Conservation (phyloP, 2,888 invertebrate species). For the Pandemis cinnamomeana region DNA sequence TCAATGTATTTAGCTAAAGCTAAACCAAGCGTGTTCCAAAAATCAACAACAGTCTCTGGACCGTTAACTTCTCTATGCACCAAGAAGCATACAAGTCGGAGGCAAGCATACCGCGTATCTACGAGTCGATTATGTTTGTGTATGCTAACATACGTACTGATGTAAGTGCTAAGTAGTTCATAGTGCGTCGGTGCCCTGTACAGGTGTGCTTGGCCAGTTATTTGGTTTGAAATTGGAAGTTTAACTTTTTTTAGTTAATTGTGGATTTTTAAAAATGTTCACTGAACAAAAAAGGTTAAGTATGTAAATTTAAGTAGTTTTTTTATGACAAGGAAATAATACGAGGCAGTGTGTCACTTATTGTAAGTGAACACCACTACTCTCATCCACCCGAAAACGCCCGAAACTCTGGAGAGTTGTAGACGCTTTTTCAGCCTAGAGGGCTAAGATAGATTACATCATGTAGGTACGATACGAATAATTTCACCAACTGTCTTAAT, state of each 20-base stretch:
- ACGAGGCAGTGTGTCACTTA: too few species aligned
- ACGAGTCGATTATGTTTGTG: conserved; percentile 58
- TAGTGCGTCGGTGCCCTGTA: conserved; percentile 55
- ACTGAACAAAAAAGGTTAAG: not conserved
- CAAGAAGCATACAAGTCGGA: conserved; percentile 6
- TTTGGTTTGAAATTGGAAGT: conserved; percentile 25
- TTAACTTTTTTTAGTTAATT: conserved; percentile 30
- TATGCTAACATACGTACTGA: conserved; percentile 68
- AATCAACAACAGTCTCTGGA: conserved; percentile 23
- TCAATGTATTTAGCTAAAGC: conserved; percentile 4
- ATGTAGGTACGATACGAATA: too few species aligned
- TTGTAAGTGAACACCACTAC: too few species aligned
- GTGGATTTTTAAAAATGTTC: conserved; percentile 15
- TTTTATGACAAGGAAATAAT: too few species aligned
- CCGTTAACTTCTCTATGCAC: conserved; percentile 17
- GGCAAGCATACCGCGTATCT: conserved; percentile 38
- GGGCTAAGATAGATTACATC: too few species aligned
- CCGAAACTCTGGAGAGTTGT: too few species aligned
- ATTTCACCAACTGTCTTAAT: too few species aligned
- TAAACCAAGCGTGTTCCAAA: not conserved
- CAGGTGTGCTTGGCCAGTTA: conserved; percentile 58
- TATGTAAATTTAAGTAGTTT: too few species aligned
- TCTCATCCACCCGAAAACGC: too few species aligned
- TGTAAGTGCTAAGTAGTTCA: conserved; percentile 70
- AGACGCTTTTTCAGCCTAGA: too few species aligned